Conservation (phyloP, 2,888 invertebrate genomes). For the Polymixis flavicincta region DNA sequence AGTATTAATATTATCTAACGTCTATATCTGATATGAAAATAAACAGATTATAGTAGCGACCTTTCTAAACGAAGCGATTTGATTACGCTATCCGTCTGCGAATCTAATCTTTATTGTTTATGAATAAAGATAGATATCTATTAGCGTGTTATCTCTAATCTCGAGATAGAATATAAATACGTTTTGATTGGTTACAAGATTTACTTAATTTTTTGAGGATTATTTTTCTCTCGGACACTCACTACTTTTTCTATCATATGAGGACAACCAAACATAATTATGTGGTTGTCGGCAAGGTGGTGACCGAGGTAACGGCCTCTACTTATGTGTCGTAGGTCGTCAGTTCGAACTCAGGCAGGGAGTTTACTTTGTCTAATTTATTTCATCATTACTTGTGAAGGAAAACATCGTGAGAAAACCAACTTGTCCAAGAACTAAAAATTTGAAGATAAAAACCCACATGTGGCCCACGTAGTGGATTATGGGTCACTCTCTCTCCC, state of each 20-base stretch:
- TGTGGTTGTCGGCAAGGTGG: neutral
- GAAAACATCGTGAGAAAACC: neutral
- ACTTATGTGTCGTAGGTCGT: no score
- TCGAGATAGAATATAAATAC: neutral
- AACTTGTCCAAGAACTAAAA: neutral
- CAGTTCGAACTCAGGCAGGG: neutral
- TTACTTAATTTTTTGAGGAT: neutral
- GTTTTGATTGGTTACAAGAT: neutral
- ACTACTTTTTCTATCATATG: no score
- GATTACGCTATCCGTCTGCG: conserved; percentile 35
- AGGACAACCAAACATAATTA: neutral
- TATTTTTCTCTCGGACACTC: neutral
- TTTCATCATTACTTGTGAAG: neutral
- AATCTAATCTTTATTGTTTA: conserved; percentile 39
- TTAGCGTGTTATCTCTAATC: conserved; percentile 3
- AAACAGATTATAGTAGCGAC: conserved; percentile 27
- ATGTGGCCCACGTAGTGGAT: neutral
- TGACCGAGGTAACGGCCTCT: neutral
- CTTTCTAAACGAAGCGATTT: conserved; percentile 21
- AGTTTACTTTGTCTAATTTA: neutral
- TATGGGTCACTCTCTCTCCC: no score
- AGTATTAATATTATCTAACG: conserved; percentile 28
- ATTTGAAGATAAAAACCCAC: neutral
- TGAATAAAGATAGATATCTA: conserved; percentile 21
- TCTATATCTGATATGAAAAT: conserved; percentile 5